phyloP scores from a whole-genome alignment of 1,140 invertebrate species.

The Drosophila hydei region DNA sequence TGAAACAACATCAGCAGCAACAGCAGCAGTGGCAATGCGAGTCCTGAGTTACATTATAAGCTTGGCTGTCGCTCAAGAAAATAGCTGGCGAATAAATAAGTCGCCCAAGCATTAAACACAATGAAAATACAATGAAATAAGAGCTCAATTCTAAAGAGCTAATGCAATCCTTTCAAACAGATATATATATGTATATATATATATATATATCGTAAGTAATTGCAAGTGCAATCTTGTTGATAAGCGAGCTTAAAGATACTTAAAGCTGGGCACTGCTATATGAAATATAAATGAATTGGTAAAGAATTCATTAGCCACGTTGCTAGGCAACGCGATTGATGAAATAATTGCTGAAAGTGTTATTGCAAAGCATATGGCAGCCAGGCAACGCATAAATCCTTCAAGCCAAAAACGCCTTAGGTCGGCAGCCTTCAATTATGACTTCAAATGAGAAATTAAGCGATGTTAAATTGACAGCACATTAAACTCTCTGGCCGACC shows the following conservation, averaged over 20 bases:
- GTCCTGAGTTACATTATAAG: constrained; percentile 58
- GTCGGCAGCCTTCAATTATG: constrained; percentile 28
- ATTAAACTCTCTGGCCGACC: constrained; percentile 39
- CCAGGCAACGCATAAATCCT: constrained; percentile 24
- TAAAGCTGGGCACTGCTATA: constrained; percentile 7
- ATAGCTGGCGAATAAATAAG: constrained; percentile 62
- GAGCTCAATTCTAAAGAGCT: constrained; percentile 1
- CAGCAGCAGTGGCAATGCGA: constrained; percentile 30
- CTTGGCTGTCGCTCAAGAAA: constrained; percentile 64
- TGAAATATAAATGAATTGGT: background rate
- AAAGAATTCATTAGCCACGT: constrained; percentile 1
- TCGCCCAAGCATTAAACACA: constrained; percentile 25
- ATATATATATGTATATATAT: background rate
- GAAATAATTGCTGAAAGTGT: background rate
- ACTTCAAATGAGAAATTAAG: constrained; percentile 58
- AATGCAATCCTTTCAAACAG: constrained; percentile 44
- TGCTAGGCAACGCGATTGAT: background rate
- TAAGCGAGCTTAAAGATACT: constrained; percentile 26
- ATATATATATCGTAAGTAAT: constrained; percentile 55
- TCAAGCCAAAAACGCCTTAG: background rate
- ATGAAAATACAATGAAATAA: constrained; percentile 23
- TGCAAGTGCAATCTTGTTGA: constrained; percentile 62
- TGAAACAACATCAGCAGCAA: constrained; percentile 14
- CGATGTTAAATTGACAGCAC: constrained; percentile 70
- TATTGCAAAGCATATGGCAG: constrained; percentile 25